phyloP scores from a whole-genome alignment of 2,797 vertebrate species.

The Ciconia nigra region DNA sequence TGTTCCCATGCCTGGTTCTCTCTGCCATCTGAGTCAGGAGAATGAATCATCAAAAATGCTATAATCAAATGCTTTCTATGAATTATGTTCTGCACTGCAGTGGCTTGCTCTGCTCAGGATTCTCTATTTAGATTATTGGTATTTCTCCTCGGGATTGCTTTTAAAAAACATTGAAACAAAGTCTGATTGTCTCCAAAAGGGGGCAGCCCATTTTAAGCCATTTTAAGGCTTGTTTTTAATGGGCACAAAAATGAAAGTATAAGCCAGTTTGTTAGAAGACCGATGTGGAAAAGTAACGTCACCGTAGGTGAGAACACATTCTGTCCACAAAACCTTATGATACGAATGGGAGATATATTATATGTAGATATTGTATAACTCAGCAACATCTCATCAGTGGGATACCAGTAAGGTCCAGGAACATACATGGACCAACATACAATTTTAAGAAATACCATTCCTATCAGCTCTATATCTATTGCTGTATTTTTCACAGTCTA shows the following conservation, averaged over 20 bases:
- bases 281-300: neutral
- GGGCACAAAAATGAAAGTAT: neutral
- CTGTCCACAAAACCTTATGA: neutral
- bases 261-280: neutral
- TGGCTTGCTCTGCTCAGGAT: slow-evolving; percentile 4
- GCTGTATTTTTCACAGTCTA: neutral
- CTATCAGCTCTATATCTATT: neutral
- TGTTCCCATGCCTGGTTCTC: slow-evolving; percentile 8
- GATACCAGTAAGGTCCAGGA: neutral
- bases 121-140: neutral
- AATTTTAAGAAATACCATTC: neutral
- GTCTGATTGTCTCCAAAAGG: neutral
- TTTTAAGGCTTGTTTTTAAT: neutral
- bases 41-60: slow-evolving; percentile 68
- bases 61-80: slow-evolving; percentile 60
- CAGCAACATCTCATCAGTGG: neutral
- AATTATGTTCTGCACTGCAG: slow-evolving; percentile 61
- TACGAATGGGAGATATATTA: neutral
- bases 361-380: neutral
- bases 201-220: neutral
- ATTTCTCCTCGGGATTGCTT: neutral
- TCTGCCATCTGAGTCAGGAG: slow-evolving; percentile 39
- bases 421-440: neutral
- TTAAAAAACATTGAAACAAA: neutral
- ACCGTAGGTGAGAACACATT: neutral